phyloP scores from a whole-genome alignment of 2,797 vertebrate genomes.

The Brachyrhaphis roseni region DNA sequence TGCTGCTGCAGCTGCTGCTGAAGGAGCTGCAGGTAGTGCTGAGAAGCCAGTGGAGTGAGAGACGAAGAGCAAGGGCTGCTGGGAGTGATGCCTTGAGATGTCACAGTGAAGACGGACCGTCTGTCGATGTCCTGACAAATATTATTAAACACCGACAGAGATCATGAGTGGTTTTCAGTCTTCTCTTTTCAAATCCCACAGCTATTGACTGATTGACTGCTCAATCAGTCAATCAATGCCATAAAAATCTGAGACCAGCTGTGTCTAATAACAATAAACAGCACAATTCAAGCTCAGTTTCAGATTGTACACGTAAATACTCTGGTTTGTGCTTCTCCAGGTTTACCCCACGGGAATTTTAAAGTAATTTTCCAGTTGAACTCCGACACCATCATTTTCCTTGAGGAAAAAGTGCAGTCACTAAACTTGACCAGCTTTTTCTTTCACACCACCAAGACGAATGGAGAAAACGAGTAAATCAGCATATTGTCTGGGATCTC shows the following conservation, averaged over 20 bases:
- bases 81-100: slow-evolving; percentile 75
- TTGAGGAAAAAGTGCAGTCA: not conserved
- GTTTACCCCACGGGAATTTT: not conserved
- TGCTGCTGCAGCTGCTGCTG: slow-evolving; percentile 90
- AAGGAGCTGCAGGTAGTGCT: slow-evolving; percentile 87
- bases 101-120: slow-evolving; percentile 76
- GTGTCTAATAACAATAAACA: not conserved
- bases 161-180: not conserved
- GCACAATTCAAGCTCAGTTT: slow-evolving; percentile 22
- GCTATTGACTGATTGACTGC: not conserved
- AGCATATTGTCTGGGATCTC: not conserved
- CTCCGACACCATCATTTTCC: slow-evolving; percentile 3
- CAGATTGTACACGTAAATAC: not conserved
- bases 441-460: not conserved
- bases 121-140: slow-evolving; percentile 79
- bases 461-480: not conserved
- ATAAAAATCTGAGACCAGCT: not conserved
- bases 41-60: slow-evolving; percentile 83
- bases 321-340: not conserved
- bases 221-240: not conserved
- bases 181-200: not conserved
- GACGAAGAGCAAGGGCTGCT: slow-evolving; percentile 76
- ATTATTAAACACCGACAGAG: not conserved
- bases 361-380: slow-evolving; percentile 27
- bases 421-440: not conserved